Evolutionary conservation across 2,113 vertebrate species (phyloP).

Genomic region (Larimichthys crocea): DNA sequence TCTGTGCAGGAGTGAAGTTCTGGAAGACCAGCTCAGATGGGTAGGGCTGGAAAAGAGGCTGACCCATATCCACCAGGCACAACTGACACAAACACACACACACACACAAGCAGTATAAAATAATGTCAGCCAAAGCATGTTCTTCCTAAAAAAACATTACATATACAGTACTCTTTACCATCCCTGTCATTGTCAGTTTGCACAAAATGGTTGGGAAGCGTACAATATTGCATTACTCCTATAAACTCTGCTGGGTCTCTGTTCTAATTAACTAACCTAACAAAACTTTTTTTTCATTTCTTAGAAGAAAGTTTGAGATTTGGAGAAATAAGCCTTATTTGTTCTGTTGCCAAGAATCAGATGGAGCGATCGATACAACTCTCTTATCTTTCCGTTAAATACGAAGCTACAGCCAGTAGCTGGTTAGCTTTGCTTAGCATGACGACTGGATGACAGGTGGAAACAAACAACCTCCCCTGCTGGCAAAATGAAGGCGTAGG

Average conservation of each 20-base stretch:
- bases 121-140: background rate
- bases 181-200: too few relatives aligned
- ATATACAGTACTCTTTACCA: background rate
- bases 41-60: constrained; percentile 87
- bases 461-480: background rate
- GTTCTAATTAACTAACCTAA: too few relatives aligned
- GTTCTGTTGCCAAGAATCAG: background rate
- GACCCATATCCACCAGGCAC: constrained; percentile 81
- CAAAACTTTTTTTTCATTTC: too few relatives aligned
- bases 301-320: background rate
- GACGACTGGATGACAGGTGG: background rate
- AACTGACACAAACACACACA: constrained; percentile 72
- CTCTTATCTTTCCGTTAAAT: background rate
- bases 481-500: too few relatives aligned
- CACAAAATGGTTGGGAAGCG: background rate
- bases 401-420: background rate
- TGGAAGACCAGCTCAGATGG: constrained; percentile 91
- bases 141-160: background rate
- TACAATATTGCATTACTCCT: background rate
- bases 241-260: background rate
- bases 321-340: background rate
- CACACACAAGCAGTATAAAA: constrained; percentile 1
- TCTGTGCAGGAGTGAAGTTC: constrained; percentile 84
- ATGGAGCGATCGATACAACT: background rate
- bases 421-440: background rate